Percentiles rank a stretch among this genome's conserved stretches.
These are phyloP conservation scores for Pharmacophagus antenor DNA, from an alignment of 2,888 invertebrate species.

Conservation along the genomic window DNA sequence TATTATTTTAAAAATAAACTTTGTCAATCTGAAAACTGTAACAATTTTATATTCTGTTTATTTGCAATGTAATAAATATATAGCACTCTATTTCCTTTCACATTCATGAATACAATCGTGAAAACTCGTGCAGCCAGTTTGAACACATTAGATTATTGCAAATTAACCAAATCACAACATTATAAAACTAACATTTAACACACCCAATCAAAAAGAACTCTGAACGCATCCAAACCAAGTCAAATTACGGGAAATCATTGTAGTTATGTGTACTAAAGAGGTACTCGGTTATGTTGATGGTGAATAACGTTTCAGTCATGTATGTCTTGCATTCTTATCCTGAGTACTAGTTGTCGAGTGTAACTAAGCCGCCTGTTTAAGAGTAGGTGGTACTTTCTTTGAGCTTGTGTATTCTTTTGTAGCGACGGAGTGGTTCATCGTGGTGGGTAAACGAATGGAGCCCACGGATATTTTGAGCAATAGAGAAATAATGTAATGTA, in stretches of 20 bases:
- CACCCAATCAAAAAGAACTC: neutral
- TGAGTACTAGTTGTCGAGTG: neutral
- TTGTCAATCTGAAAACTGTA: constrained; percentile 13
- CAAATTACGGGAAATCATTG: neutral
- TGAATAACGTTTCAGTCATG: neutral
- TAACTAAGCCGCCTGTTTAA: neutral
- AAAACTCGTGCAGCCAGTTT: constrained; percentile 10
- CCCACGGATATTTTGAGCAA: neutral
- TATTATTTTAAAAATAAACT: constrained; percentile 8
- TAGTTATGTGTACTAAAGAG: too few species aligned
- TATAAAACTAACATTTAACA: constrained; percentile 11
- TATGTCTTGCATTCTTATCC: neutral
- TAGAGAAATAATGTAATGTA: too few species aligned
- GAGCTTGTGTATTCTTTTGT: neutral
- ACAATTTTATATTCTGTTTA: constrained; percentile 13
- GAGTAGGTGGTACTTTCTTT: neutral
- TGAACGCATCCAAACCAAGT: constrained; percentile 4
- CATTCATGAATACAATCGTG: constrained; percentile 15
- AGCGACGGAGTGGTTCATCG: too few species aligned
- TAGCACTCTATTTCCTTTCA: constrained; percentile 11
- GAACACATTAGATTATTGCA: constrained; percentile 29
- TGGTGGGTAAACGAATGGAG: neutral
- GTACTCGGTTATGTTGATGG: too few species aligned
- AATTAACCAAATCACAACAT: constrained; percentile 21
- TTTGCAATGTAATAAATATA: constrained; percentile 4